Conservation (phyloP, 2,113 vertebrate genomes). For the Malurus alboscapulatus region DNA sequence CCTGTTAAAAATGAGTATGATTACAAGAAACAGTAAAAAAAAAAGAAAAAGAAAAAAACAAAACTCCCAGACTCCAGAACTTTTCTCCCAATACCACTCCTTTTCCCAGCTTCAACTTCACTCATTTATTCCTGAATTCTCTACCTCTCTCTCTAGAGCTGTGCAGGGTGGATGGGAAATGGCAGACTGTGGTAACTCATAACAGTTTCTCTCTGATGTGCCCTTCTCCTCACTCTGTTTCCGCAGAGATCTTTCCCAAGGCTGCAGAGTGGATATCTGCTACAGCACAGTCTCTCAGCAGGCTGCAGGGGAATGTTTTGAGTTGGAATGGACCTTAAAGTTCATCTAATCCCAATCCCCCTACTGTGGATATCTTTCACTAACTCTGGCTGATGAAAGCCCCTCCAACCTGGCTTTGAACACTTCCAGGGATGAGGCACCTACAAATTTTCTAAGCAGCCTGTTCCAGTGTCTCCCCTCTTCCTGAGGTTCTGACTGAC, state of each 20-base stretch:
- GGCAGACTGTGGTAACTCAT: neutral
- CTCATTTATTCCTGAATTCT: neutral
- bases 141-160: accelerated
- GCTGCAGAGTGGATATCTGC: neutral
- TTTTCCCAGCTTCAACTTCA: neutral
- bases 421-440: neutral
- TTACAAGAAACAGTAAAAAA: neutral
- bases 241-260: neutral
- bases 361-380: neutral
- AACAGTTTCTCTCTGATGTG: accelerated
- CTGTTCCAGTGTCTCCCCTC: neutral
- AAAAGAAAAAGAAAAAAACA: neutral
- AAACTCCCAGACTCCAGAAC: neutral
- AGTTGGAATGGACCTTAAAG: neutral
- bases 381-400: neutral
- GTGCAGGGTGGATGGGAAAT: neutral
- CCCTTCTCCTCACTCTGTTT: neutral
- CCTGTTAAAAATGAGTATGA: neutral
- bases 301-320: neutral
- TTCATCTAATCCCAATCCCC: neutral
- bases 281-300: neutral
- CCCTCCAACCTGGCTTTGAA: neutral
- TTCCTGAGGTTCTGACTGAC: neutral
- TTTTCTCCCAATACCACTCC: accelerated
- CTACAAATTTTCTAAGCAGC: neutral